phyloP scores from a whole-genome alignment of 2,113 vertebrate species.

The Calidris pygmaea region DNA sequence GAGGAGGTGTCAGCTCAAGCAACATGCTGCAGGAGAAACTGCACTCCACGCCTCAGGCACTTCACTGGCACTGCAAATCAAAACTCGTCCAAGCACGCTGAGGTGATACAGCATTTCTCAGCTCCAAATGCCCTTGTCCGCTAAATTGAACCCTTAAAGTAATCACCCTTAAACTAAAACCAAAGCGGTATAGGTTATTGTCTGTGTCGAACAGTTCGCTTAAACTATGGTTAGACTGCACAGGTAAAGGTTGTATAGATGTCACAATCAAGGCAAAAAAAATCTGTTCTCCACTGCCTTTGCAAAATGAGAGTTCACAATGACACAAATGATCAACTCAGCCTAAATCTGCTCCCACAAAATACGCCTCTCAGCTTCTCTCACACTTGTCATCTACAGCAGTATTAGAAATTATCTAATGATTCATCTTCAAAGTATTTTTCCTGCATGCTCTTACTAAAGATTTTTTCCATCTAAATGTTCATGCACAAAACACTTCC shows the following conservation, averaged over 20 bases:
- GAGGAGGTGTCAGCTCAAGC: neutral
- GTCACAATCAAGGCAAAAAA: neutral
- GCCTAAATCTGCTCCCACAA: neutral
- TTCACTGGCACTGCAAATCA: neutral
- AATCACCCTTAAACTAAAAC: neutral
- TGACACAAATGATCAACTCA: neutral
- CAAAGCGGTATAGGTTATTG: neutral
- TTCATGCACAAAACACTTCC: neutral
- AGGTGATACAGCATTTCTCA: neutral
- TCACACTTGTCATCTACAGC: neutral
- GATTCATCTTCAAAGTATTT: conserved; percentile 19
- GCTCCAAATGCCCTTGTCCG: neutral
- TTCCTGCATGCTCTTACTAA: neutral
- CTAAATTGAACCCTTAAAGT: neutral
- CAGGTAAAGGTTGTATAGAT: neutral
- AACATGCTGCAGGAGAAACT: neutral
- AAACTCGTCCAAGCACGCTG: neutral
- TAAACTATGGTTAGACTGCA: neutral
- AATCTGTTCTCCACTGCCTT: neutral
- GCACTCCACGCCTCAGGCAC: neutral
- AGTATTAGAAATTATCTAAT: conserved; percentile 1
- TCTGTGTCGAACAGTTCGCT: neutral
- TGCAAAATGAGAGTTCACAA: neutral
- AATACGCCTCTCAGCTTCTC: conserved; percentile 4
- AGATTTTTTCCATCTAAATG: neutral